Conservation (phyloP, 2,797 vertebrate species). For the Potorous gilbertii region DNA sequence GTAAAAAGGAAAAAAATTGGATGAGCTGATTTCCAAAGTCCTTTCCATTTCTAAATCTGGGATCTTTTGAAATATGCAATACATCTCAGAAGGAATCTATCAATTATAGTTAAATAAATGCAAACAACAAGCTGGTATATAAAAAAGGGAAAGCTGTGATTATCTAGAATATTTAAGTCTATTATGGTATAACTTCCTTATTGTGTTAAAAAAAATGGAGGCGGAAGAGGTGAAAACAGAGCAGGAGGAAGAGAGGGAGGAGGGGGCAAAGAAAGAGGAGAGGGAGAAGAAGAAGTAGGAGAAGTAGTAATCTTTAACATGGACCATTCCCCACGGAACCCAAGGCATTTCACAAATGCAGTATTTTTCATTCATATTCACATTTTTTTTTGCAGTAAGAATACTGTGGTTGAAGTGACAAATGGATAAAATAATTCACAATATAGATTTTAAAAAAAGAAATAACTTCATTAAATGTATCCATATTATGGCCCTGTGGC, state of each 20-base stretch:
- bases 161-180: not conserved
- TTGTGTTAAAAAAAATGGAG: not conserved
- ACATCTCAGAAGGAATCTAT: not conserved
- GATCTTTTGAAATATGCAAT: not conserved
- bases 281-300: not conserved
- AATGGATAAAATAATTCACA: slow-evolving; percentile 29
- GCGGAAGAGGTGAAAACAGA: too few species aligned
- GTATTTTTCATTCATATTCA: slow-evolving; percentile 39
- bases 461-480: slow-evolving; percentile 23
- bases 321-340: not conserved
- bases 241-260: not conserved
- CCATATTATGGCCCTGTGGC: not conserved
- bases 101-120: not conserved
- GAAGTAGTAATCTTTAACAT: not conserved
- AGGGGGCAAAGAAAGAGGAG: not conserved
- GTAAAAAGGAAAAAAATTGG: not conserved
- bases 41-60: not conserved
- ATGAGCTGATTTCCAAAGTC: not conserved
- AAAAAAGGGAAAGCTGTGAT: not conserved
- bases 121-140: not conserved
- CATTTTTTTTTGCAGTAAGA: slow-evolving; percentile 8
- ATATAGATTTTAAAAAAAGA: slow-evolving; percentile 25
- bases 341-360: not conserved
- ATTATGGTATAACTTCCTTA: not conserved
- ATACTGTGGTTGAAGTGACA: slow-evolving; percentile 25